Base-by-base conservation (phyloP, 2,797 vertebrate genomes). In the Pangasius sanitwongsei region DNA sequence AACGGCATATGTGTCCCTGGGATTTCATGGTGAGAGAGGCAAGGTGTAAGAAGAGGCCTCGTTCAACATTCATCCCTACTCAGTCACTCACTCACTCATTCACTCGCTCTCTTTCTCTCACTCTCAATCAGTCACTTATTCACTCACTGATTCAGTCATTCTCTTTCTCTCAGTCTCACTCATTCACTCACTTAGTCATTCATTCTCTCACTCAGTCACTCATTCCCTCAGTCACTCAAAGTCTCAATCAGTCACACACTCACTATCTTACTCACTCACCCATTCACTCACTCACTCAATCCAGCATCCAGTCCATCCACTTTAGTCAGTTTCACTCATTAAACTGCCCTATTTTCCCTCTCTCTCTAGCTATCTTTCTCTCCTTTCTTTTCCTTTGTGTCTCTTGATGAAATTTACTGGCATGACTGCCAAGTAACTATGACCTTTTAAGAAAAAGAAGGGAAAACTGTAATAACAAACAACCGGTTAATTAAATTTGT, bases 1-100 rank as follows among this genome's bases (percentile, higher is more conserved):
- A 85, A 57, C 84, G 59, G 92, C 92, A 90, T 88, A 89, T 91
- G 92, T 93, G 90, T 92, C 87, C 91, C 85, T 86, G 86, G 88
- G 91, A 89, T 90, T 59, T 90, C 77, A 57, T 75, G 59, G 85
- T 70, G 77, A 88, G 74, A 74, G 74, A 59, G 12, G 89, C 82
- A 84, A 23, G 31, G 53, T 84, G 57, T 81, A 65, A 85, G 59
- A 82, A 44, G 57, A 85, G 91, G 65, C 84, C 87, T 90, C 63
- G 55, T 88, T 75, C 74, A 85, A 86, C 83, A 81, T 88, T 89
- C 75, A 82, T 55, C 31, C 7, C 2, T 7, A 83, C 44, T 23
- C 85, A 61, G 48, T 89, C 88, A 89, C 85, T 53, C 75, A n/a
- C 57, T 41, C 41, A 41, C 41, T 85, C 74, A 63, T 6, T 81